Base-by-base conservation (phyloP, 2,888 invertebrate genomes). In the Trissoscelio sp. region DNA sequence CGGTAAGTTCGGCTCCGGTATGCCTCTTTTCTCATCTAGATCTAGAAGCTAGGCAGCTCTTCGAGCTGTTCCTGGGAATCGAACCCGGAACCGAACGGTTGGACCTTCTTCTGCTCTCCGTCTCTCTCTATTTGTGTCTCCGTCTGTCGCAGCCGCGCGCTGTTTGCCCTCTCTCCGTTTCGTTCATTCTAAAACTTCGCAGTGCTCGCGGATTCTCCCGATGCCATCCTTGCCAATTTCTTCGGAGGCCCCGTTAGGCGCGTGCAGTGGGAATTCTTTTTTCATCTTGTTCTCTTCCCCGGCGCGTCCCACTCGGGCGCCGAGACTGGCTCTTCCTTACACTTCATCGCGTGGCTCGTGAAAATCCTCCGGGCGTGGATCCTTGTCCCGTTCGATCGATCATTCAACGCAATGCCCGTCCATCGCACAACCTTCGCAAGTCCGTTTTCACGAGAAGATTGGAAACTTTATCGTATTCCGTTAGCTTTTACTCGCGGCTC, bases 321-420 rank as follows among this genome's bases (percentile, higher is more conserved):
- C 51, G 58, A 28, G 42, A 31, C 67, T 31, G n/a, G 55, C 66
- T 75, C 82, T 66, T 73, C 72, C 79, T 75, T 77, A 53, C 80
- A 67, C 79, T 67, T 77, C 75, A 70, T 79, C 73, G 79, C 81
- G 75, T 81, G 81, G 83, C 77, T 77, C 73, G 79, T 83, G 86
- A 86, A 87, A 86, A 85, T 86, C 86, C 86, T 86, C 83, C 78
- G 81, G 86, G 86, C 87, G 85, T 85, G 84, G 84, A 83, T 82
- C 84, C 83, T 80, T 80, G 84, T 84, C 83, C 82, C 72, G 81
- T 80, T 82, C 83, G 80, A 83, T 79, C 72, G 79, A 72, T 79
- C 79, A 75, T 75, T 81, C 77, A 75, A 78, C 67, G 75, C 79
- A 75, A 70, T 48, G 79, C 75, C 66, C 70, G 69, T 79, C 81